These are phyloP conservation scores for Rhizoglyphus robini DNA, from an alignment of 1,140 invertebrate genomes.

Conservation along the genomic window DNA sequence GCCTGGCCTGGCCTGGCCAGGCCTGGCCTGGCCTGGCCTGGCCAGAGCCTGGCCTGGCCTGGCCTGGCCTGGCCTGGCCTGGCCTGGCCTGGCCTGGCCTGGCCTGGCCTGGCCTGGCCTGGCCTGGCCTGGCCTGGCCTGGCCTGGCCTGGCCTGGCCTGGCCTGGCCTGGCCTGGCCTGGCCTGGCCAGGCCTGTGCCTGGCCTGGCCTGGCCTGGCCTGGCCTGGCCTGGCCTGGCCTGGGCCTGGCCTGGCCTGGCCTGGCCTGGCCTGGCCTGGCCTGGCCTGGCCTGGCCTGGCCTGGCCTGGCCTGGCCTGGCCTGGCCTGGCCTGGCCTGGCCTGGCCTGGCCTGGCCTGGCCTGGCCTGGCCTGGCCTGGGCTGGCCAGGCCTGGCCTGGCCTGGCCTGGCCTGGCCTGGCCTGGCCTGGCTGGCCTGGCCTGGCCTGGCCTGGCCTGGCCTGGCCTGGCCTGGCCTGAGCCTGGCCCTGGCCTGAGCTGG, in stretches of 20 bases:
- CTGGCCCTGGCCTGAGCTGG: slow-evolving; percentile 27
- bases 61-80: slow-evolving; percentile 19
- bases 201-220: slow-evolving; percentile 26
- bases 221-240: slow-evolving; percentile 28
- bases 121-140: slow-evolving; percentile 27
- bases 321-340: slow-evolving; percentile 22
- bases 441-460: slow-evolving; percentile 26
- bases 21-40: slow-evolving; percentile 24
- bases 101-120: slow-evolving; percentile 23
- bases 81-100: slow-evolving; percentile 22
- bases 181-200: slow-evolving; percentile 26
- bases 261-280: slow-evolving; percentile 24
- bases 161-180: slow-evolving; percentile 26
- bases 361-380: slow-evolving; percentile 23
- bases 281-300: slow-evolving; percentile 28
- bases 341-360: slow-evolving; percentile 27
- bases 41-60: slow-evolving; percentile 23
- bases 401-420: slow-evolving; percentile 27
- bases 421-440: too few species aligned
- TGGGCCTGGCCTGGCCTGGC: slow-evolving; percentile 24
- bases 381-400: slow-evolving; percentile 24
- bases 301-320: slow-evolving; percentile 23
- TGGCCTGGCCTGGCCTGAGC: slow-evolving; percentile 28
- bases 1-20: slow-evolving; percentile 24
- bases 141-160: slow-evolving; percentile 26